Percentiles rank a stretch among this genome's conserved stretches.
Evolutionary conservation across 2,113 vertebrate genomes (phyloP).

Genomic region (Ictalurus furcatus): DNA sequence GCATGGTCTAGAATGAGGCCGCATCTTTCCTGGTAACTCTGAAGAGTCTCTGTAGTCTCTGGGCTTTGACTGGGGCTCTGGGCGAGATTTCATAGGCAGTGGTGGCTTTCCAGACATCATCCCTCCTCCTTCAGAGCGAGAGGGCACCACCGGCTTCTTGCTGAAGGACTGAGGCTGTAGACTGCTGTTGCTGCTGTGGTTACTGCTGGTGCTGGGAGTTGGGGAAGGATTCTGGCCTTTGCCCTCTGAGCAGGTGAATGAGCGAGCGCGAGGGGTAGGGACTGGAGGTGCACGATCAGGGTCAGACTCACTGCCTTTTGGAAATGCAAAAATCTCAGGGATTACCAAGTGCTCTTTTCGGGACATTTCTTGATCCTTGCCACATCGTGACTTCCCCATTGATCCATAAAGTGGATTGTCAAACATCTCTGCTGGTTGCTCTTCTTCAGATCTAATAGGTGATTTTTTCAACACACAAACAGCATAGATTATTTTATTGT

Average conservation of each 20-base stretch:
- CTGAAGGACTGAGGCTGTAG: constrained; percentile 50
- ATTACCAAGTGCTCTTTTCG: constrained; percentile 73
- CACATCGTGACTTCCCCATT: constrained; percentile 65
- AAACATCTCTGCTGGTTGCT: constrained; percentile 82
- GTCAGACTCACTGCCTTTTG: constrained; percentile 77
- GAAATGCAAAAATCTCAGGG: constrained; percentile 64
- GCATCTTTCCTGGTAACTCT: constrained; percentile 75
- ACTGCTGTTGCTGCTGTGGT: background rate
- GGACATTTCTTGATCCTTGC: constrained; percentile 77
- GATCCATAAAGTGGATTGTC: constrained; percentile 92
- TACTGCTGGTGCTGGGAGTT: background rate
- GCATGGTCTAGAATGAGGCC: constrained; percentile 64
- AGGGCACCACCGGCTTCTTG: constrained; percentile 82
- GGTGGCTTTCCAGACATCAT: constrained; percentile 73
- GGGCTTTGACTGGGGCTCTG: constrained; percentile 69
- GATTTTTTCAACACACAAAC: constrained; percentile 8
- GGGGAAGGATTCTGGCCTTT: constrained; percentile 65
- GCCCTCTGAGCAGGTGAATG: constrained; percentile 82
- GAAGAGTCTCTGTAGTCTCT: constrained; percentile 85
- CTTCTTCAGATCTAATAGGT: constrained; percentile 67
- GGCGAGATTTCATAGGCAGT: constrained; percentile 80
- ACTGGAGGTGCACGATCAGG: constrained; percentile 65
- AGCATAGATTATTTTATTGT: background rate
- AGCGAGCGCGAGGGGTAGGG: constrained; percentile 79
- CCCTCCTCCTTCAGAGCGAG: constrained; percentile 77